A percentile compares a stretch with the other conserved stretches of the same genome.
These are phyloP conservation scores for Chymomyza fuscimana DNA, from an alignment of 2,888 invertebrate genomes.

Conservation along the genomic window DNA sequence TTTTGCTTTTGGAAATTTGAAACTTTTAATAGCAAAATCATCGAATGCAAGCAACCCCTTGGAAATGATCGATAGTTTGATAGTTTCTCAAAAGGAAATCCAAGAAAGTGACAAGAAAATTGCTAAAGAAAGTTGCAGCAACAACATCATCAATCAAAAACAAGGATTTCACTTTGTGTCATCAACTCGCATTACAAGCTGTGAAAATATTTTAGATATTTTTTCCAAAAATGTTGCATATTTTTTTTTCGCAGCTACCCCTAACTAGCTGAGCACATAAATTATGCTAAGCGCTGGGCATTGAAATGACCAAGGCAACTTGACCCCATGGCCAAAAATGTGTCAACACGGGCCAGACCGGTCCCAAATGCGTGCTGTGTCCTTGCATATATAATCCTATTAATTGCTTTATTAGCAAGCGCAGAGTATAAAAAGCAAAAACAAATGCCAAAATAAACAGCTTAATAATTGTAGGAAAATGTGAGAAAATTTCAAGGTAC, in stretches of 20 bases:
- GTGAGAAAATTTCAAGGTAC: slow-evolving; percentile 53
- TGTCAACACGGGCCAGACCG: slow-evolving; percentile 60
- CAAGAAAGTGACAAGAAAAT: slow-evolving; percentile 18
- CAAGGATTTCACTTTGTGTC: slow-evolving; percentile 2
- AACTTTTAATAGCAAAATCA: slow-evolving; percentile 45
- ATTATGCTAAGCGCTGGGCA: not conserved
- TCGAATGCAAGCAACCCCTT: slow-evolving; percentile 24
- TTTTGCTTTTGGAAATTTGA: slow-evolving; percentile 51
- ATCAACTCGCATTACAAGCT: slow-evolving; percentile 31
- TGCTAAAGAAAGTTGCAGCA: slow-evolving; percentile 29
- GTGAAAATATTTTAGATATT: slow-evolving; percentile 12
- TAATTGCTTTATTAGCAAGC: slow-evolving; percentile 71
- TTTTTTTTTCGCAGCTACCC: slow-evolving; percentile 13
- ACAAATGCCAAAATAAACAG: slow-evolving; percentile 48
- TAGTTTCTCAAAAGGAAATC: not conserved
- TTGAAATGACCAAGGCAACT: slow-evolving; percentile 51
- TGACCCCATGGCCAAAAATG: slow-evolving; percentile 58
- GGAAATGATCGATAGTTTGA: slow-evolving; percentile 43
- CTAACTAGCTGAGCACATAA: slow-evolving; percentile 5
- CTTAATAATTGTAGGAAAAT: slow-evolving; percentile 57
- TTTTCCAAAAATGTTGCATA: slow-evolving; percentile 7
- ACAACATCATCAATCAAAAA: slow-evolving; percentile 41
- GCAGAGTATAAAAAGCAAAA: slow-evolving; percentile 4
- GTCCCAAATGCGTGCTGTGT: slow-evolving; percentile 6
- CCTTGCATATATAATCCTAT: slow-evolving; percentile 71